phyloP scores from a whole-genome alignment of 2,888 invertebrate genomes.

The Tipula confusa region DNA sequence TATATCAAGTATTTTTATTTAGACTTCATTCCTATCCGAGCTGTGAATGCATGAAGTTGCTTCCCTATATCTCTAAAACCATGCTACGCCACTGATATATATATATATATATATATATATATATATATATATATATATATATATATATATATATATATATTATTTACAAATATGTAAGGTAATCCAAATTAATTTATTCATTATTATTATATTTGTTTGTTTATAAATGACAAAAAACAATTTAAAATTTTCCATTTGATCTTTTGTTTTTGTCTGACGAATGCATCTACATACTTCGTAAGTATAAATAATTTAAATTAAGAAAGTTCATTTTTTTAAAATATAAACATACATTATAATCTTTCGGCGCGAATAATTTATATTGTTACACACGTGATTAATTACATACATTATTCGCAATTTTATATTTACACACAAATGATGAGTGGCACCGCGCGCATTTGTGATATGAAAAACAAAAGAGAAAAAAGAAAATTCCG shows the following conservation, averaged over 20 bases:
- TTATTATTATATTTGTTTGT: not conserved
- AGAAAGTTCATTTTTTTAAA: not conserved
- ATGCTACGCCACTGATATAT: too few species aligned
- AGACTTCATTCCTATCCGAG: too few species aligned
- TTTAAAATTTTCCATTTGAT: conserved; percentile 3
- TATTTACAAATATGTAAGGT: too few species aligned
- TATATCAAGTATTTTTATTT: too few species aligned
- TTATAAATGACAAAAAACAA: conserved; percentile 12
- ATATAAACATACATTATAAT: not conserved
- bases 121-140: too few species aligned
- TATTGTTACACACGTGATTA: conserved; percentile 3
- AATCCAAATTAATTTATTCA: conserved; percentile 8
- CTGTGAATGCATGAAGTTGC: too few species aligned
- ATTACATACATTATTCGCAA: not conserved
- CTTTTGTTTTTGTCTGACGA: not conserved
- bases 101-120: too few species aligned
- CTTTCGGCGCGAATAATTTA: not conserved
- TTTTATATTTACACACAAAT: not conserved
- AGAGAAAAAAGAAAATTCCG: not conserved
- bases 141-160: too few species aligned
- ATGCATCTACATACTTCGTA: not conserved
- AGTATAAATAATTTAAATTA: not conserved
- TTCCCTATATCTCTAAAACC: too few species aligned
- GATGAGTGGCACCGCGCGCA: not conserved
- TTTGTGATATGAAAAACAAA: too few species aligned